Base-by-base conservation (phyloP, 2,888 invertebrate genomes). In the Panzeria rudis region DNA sequence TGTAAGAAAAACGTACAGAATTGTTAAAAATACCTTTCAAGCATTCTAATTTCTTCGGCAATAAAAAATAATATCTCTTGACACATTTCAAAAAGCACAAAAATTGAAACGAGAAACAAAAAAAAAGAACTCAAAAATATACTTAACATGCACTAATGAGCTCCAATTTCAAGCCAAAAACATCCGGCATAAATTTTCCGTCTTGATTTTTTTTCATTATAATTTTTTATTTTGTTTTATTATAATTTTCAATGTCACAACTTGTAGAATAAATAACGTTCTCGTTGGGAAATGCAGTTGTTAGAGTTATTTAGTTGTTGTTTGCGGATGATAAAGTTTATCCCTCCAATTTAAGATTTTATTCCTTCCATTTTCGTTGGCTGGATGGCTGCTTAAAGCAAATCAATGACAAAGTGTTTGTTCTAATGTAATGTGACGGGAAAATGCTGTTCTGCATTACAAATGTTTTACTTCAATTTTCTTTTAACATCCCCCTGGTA, bases 381-480 rank as follows among this genome's bases (percentile, higher is more conserved):
- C 56, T 38, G 50, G 29, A 11, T 62, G 47, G 50, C 66, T 80
- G 73, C 69, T 83, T 82, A 86, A 84, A 84, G 64, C 86, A 86
- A 86, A 86, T 59, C 87, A 89, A 88, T 90, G 90, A 90, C 91
- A 90, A 91, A 91, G 90, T 90, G 91, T 88, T 89, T 89, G 88
- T 88, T 88, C 88, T 90, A 90, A 91, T 91, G 89, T 89, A 88
- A 88, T 88, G 87, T 89, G 91, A 90, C 91, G 86, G 86, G 81
- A 75, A 86, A 86, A 87, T 86, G 87, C 85, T 86, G 86, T 85
- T 86, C 77, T 84, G 85, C 81, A 84, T 85, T 86, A 78, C 69
- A 80, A 85, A 76, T 85, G 68, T 83, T 84, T 84, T 66, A 85
- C 64, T 75, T 75, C 59, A 66, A 61, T 72, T 73, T 71, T 59